Conservation (phyloP, 2,888 invertebrate species). For the Branchipolynoe longqiensis region DNA sequence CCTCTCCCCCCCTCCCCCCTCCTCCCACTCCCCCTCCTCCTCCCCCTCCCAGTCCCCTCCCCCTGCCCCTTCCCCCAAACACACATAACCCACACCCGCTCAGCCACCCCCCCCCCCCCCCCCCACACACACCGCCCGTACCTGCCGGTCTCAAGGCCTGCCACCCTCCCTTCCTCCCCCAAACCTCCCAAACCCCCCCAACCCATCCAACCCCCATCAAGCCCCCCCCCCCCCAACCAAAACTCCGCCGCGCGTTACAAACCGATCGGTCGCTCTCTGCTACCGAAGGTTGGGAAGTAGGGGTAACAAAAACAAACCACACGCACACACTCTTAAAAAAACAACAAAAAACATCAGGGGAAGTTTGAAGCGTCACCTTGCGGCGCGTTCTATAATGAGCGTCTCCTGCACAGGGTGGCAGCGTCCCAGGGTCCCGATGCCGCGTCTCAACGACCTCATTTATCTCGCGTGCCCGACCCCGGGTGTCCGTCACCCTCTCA, state of each 20-base stretch:
- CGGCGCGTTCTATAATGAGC: slow-evolving; percentile 23
- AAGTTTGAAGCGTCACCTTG: slow-evolving; percentile 42
- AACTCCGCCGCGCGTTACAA: neutral
- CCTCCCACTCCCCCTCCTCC: neutral
- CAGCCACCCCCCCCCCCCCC: neutral
- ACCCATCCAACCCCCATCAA: neutral
- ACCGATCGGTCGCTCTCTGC: neutral
- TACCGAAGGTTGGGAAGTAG: slow-evolving; percentile 7
- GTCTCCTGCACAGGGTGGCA: slow-evolving; percentile 5
- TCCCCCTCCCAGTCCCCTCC: neutral
- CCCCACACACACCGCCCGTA: neutral
- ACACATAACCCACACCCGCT: neutral
- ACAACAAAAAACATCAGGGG: slow-evolving; percentile 9
- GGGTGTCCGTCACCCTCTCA: neutral
- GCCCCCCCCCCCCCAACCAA: neutral
- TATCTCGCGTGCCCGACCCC: neutral
- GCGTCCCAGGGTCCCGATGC: slow-evolving; percentile 4
- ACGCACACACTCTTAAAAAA: too few relatives aligned
- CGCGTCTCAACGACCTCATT: neutral
- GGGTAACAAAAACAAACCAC: too few relatives aligned
- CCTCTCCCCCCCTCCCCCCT: neutral
- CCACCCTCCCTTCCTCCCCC: neutral
- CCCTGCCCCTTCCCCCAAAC: neutral
- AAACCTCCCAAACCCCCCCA: too few relatives aligned
- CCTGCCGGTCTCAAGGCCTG: neutral